phyloP scores from a whole-genome alignment of 2,113 vertebrate genomes.

The Sciurus niger region DNA sequence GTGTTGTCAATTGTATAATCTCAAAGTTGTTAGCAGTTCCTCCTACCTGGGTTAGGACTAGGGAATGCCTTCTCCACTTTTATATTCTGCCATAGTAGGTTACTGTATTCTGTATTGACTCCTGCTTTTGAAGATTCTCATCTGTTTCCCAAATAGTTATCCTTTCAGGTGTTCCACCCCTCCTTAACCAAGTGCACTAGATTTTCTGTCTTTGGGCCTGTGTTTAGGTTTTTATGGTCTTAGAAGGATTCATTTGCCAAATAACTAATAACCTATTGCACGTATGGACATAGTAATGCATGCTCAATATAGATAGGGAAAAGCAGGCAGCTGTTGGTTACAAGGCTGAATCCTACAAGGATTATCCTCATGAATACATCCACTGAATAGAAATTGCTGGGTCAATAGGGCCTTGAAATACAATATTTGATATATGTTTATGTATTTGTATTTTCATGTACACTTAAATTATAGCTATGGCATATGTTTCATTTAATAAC shows the following conservation, averaged over 20 bases:
- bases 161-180: neutral
- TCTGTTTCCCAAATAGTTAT: neutral
- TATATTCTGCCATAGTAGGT: neutral
- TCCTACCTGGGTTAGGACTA: neutral
- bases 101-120: neutral
- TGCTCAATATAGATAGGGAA: neutral
- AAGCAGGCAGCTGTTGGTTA: neutral
- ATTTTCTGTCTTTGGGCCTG: neutral
- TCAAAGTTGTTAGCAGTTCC: neutral
- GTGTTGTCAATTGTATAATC: neutral
- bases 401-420: neutral
- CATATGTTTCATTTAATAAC: neutral
- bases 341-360: neutral
- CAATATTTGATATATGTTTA: neutral
- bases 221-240: neutral
- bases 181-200: neutral
- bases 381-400: neutral
- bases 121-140: neutral
- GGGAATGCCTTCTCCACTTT: neutral
- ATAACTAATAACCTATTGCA: neutral
- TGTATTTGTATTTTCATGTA: neutral
- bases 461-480: constrained; percentile 19
- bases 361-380: neutral
- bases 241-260: neutral
- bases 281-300: neutral